Base-by-base conservation (phyloP, 2,797 vertebrate species). In the Eulemur mongoz region DNA sequence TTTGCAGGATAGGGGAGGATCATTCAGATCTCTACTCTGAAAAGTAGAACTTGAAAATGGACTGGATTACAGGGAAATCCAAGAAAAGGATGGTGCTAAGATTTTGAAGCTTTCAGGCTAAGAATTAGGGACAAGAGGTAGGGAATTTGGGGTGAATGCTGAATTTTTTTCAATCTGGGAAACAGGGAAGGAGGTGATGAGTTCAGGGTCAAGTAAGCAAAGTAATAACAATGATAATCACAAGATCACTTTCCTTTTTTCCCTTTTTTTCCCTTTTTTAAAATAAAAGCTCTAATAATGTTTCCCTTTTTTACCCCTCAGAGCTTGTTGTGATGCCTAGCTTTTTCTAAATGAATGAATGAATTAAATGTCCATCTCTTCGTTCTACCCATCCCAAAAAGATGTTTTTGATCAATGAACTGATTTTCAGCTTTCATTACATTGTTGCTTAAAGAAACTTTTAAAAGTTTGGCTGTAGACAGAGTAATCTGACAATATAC, bases 381-480 rank as follows among this genome's bases (percentile, higher is more conserved):
- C 35, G n/a, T 54, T 89, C 70, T 81, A 30, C 27, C 59, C 25
- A 70, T 50, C 59, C 86, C 23, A 22, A 13, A 92, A 79, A 57
- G 20, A 54, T 65, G 22, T 43, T 94, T 95, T 61, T 72, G 43
- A 72, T 78, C 43, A 84, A 40, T 67, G 59, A 45, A 59, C 45
- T 85, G 27, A 82, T 52, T 65, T 86, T 78, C 17, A 32, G 50
- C 20, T 40, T 75, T 78, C 25, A 50, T 38, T 59, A 63, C n/a
- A 61, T 54, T 22, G 43, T 67, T 92, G 35, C 38, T 95, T 83
- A 91, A 81, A 81, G 70, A 94, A 97, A 84, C 38, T 72, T 80
- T 48, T 57, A 75, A 67, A 95, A 54, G 18, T 79, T 65, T 92
- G 43, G 2, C 50, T 87, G 11, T 43, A 35, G 61, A 70, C 15